Percentiles rank a stretch among this genome's conserved stretches.
phyloP scores from a whole-genome alignment of 2,797 vertebrate species.

The Phrynocephalus vlangalii region DNA sequence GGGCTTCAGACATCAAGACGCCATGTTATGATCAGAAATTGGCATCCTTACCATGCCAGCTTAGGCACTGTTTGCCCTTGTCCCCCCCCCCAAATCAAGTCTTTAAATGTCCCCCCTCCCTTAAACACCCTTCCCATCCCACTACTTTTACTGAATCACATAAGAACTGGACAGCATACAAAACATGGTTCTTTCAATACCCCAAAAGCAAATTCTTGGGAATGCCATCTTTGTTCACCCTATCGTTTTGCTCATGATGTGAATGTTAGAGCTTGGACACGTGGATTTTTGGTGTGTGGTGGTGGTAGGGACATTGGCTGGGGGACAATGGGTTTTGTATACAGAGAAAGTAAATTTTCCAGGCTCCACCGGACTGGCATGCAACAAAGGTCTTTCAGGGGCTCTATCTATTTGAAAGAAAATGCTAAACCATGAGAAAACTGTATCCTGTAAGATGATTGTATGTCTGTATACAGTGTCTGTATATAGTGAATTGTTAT shows the following conservation, averaged over 20 bases:
- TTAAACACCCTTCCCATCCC: no score
- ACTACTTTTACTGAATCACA: background rate
- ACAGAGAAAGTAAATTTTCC: no score
- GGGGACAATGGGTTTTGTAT: no score
- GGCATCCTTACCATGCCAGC: background rate
- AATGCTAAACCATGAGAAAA: background rate
- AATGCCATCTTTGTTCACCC: background rate
- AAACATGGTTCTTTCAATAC: background rate
- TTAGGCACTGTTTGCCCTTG: background rate
- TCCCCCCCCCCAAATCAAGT: background rate
- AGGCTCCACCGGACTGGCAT: no score
- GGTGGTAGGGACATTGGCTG: no score
- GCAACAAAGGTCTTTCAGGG: background rate
- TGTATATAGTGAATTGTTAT: no score
- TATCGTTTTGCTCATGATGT: background rate
- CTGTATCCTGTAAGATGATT: background rate
- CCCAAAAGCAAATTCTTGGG: background rate
- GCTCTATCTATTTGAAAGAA: background rate
- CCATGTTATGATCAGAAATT: no score
- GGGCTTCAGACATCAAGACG: background rate
- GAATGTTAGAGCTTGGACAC: background rate
- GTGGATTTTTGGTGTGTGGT: no score
- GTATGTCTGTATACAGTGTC: no score
- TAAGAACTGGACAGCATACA: background rate
- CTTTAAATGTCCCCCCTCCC: background rate